phyloP scores from a whole-genome alignment of 2,888 invertebrate species.

The Calliphora vomitoria region DNA sequence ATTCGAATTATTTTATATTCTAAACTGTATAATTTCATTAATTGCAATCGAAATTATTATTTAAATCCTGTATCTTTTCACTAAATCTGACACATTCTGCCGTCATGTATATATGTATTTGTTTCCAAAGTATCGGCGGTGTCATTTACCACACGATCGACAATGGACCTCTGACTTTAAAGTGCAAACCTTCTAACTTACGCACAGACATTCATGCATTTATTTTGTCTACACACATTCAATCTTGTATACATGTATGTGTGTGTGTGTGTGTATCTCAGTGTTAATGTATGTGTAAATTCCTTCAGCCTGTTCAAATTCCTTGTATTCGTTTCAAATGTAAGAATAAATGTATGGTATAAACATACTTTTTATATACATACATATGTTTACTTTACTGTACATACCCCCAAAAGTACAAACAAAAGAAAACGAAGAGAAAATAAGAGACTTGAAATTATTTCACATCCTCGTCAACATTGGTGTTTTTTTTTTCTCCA shows the following conservation, averaged over 20 bases:
- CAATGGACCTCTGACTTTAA: conserved; percentile 13
- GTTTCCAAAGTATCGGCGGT: background rate
- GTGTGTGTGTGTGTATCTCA: background rate
- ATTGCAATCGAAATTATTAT: too few relatives aligned
- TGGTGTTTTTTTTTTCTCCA: background rate
- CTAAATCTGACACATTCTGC: too few relatives aligned
- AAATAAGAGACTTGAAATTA: conserved; percentile 45
- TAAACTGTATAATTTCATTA: too few relatives aligned
- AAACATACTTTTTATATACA: background rate
- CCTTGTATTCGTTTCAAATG: conserved; percentile 35
- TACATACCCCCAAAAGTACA: conserved; percentile 50
- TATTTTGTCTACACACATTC: background rate
- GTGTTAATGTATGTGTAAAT: conserved; percentile 16
- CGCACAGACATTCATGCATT: background rate
- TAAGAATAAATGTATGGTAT: background rate
- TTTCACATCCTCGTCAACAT: conserved; percentile 47
- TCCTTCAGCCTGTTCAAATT: conserved; percentile 42
- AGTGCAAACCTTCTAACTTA: conserved; percentile 7
- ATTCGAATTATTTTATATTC: too few relatives aligned
- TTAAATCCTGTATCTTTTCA: too few relatives aligned
- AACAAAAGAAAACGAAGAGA: background rate
- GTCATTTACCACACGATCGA: background rate
- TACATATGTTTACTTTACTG: conserved; percentile 34
- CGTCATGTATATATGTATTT: too few relatives aligned
- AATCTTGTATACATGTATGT: too few relatives aligned